Conservation (phyloP, 2,797 vertebrate species). For the Enteromius trimaculatus region DNA sequence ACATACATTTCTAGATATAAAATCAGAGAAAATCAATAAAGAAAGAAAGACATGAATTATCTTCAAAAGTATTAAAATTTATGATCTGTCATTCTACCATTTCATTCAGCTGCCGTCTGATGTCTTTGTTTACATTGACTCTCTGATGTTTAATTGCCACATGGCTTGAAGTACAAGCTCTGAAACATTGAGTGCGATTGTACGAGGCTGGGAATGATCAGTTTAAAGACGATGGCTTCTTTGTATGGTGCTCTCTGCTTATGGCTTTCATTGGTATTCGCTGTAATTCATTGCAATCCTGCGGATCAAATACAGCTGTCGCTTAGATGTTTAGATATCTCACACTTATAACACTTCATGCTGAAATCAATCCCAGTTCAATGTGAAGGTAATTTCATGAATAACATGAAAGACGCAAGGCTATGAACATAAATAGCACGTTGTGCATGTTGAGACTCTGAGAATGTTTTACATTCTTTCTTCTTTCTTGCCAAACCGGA, state of each 20-base stretch:
- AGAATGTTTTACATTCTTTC: constrained; percentile 30
- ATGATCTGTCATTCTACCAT: neutral
- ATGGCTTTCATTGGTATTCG: constrained; percentile 51
- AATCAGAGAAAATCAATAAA: neutral
- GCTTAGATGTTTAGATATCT: constrained; percentile 85
- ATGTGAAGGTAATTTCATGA: neutral
- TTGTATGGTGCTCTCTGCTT: constrained; percentile 33
- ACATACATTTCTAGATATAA: constrained; percentile 4
- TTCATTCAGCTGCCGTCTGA: neutral
- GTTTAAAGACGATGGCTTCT: constrained; percentile 14
- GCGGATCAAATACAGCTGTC: constrained; percentile 89
- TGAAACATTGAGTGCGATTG: neutral
- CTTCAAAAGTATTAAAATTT: neutral
- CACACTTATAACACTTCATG: constrained; percentile 19
- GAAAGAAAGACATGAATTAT: neutral
- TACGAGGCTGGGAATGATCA: neutral
- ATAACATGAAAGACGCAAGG: neutral
- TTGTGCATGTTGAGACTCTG: neutral
- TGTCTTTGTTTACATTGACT: constrained; percentile 6
- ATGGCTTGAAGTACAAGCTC: constrained; percentile 14
- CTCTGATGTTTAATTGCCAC: neutral
- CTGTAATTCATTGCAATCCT: constrained; percentile 85
- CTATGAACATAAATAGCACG: constrained; percentile 17
- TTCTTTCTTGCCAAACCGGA: neutral
- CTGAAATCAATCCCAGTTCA: neutral